Conservation (phyloP, 2,113 vertebrate species). For the Pyrgilauda ruficollis region DNA sequence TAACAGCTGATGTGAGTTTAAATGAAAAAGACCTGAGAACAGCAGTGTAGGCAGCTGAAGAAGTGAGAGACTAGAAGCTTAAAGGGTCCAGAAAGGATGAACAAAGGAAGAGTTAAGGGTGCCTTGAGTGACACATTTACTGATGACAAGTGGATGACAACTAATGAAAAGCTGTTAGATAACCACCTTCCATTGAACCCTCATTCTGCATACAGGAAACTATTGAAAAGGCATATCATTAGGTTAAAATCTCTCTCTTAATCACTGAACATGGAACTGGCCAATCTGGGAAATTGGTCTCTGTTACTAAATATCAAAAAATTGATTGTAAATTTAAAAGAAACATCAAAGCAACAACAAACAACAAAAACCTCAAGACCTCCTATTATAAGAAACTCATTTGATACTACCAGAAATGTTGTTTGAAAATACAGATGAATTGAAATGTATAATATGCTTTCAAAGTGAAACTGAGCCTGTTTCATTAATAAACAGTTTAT, state of each 20-base stretch:
- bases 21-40: not conserved
- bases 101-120: not conserved
- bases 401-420: not conserved
- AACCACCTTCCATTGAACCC: not conserved
- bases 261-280: not conserved
- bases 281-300: not conserved
- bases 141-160: not conserved
- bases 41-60: not conserved
- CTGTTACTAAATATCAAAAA: not conserved
- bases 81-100: not conserved
- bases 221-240: not conserved
- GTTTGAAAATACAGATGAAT: not conserved
- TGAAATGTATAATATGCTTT: not conserved
- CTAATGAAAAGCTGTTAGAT: constrained; percentile 23
- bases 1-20: not conserved
- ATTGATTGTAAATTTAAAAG: not conserved
- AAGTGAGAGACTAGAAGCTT: not conserved
- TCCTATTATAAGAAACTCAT: not conserved
- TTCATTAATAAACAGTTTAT: not conserved
- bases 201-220: not conserved
- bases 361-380: not conserved
- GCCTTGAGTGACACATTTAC: not conserved
- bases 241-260: not conserved
- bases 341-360: not conserved
- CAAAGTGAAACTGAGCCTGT: not conserved